A percentile compares a stretch with the other conserved stretches of the same genome.
Conservation (phyloP, 2,113 vertebrate genomes). For the Proterorhinus semilunaris region DNA sequence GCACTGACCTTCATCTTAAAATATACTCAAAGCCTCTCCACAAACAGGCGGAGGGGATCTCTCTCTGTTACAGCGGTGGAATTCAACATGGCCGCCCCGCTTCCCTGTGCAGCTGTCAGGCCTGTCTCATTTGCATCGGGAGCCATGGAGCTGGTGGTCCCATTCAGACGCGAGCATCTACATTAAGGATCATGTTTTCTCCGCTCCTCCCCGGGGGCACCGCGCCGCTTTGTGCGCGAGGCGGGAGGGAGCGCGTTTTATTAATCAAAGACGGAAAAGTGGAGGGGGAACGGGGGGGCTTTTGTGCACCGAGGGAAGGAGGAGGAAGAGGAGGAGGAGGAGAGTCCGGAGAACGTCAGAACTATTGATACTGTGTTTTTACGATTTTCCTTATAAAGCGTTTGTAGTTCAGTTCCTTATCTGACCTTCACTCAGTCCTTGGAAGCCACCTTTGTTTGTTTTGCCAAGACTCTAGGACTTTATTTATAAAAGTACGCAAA, state of each 20-base stretch:
- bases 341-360: conserved; percentile 66
- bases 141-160: conserved; percentile 58
- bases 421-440: too few relatives aligned
- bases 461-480: too few relatives aligned
- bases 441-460: too few relatives aligned
- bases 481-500: too few relatives aligned
- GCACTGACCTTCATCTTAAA: background rate
- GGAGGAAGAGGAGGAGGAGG: conserved; percentile 65
- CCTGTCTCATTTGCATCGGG: conserved; percentile 64
- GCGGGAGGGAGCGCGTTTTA: conserved; percentile 51
- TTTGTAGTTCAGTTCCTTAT: too few relatives aligned
- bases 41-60: conserved; percentile 30
- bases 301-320: conserved; percentile 26
- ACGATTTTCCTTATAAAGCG: too few relatives aligned
- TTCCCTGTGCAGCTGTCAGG: conserved; percentile 30
- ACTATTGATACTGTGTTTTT: too few relatives aligned
- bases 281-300: background rate
- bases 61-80: conserved; percentile 46
- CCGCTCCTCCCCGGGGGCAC: conserved; percentile 59
- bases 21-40: conserved; percentile 21
- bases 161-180: conserved; percentile 65
- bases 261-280: conserved; percentile 69
- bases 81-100: conserved; percentile 48
- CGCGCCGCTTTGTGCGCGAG: conserved; percentile 44
- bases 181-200: conserved; percentile 70